Evolutionary conservation across 2,888 invertebrate genomes (phyloP).

Genomic region (Lochmaea crataegi): DNA sequence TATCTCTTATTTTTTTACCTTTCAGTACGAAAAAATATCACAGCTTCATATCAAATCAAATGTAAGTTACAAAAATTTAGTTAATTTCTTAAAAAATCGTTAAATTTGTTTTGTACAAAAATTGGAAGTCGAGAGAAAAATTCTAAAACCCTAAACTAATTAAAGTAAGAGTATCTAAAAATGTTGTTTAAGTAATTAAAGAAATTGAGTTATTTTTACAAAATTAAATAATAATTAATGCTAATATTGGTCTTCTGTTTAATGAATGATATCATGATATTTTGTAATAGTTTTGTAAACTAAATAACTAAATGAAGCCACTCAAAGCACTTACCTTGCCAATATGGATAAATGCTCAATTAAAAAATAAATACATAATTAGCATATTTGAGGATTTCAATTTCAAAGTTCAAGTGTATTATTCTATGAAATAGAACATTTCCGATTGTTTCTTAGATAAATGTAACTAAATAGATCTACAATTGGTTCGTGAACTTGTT

Average conservation of each 20-base stretch:
- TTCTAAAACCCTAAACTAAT: not conserved
- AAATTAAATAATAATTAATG: not conserved
- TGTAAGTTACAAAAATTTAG: constrained; percentile 23
- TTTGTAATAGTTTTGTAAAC: too few relatives aligned
- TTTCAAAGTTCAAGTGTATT: too few relatives aligned
- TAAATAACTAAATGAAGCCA: too few relatives aligned
- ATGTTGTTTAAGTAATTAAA: not conserved
- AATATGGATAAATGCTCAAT: too few relatives aligned
- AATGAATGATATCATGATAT: not conserved
- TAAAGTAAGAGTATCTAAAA: not conserved
- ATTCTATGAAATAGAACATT: too few relatives aligned
- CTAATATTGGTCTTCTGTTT: not conserved
- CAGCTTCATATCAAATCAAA: constrained; percentile 55
- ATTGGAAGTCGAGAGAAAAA: constrained; percentile 19
- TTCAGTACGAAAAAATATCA: constrained; percentile 65
- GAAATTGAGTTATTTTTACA: not conserved
- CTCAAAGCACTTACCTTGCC: too few relatives aligned
- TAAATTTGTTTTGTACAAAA: constrained; percentile 25
- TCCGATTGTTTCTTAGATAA: too few relatives aligned
- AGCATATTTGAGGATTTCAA: too few relatives aligned
- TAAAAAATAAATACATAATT: too few relatives aligned
- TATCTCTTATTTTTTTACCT: constrained; percentile 58
- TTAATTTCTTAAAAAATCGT: constrained; percentile 2
- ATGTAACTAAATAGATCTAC: too few relatives aligned
- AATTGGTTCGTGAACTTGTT: too few relatives aligned